These are phyloP conservation scores for Strigops habroptila DNA, from an alignment of 2,113 vertebrate genomes.

Conservation along the genomic window DNA sequence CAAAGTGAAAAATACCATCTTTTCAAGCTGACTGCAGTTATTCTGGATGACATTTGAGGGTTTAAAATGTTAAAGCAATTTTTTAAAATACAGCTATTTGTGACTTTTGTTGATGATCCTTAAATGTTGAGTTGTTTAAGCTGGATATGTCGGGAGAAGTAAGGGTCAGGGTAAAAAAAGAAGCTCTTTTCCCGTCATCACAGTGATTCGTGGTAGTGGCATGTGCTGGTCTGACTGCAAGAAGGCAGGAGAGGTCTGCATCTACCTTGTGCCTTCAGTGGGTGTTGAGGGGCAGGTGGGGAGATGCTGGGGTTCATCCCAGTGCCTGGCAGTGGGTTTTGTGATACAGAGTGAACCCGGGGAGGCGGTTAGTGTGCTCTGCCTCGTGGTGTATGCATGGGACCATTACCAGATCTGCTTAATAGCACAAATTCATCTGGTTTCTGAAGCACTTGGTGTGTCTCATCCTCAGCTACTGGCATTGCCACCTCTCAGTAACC, in stretches of 20 bases:
- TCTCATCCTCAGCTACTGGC: not conserved
- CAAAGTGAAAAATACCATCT: not conserved
- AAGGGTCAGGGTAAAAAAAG: not conserved
- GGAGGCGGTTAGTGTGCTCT: not conserved
- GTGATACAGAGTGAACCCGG: rapidly evolving
- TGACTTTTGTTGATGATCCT: not conserved
- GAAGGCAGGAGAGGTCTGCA: not conserved
- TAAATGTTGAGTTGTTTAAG: constrained; percentile 9
- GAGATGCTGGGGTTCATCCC: rapidly evolving
- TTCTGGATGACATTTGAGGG: constrained; percentile 16
- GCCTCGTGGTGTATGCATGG: not conserved
- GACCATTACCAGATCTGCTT: not conserved
- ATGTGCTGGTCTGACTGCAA: not conserved
- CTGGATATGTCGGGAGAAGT: not conserved
- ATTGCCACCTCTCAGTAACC: not conserved
- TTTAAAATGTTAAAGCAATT: constrained; percentile 56
- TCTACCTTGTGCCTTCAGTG: not conserved
- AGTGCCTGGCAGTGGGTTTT: not conserved
- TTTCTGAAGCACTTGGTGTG: not conserved
- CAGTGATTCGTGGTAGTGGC: not conserved
- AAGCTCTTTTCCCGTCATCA: not conserved
- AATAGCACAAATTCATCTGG: no score
- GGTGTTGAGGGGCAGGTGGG: not conserved
- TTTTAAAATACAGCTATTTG: constrained; percentile 16
- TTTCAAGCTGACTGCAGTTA: not conserved